These are phyloP conservation scores for Andinoacara biseriatus DNA, from an alignment of 2,113 vertebrate genomes.

Conservation along the genomic window DNA sequence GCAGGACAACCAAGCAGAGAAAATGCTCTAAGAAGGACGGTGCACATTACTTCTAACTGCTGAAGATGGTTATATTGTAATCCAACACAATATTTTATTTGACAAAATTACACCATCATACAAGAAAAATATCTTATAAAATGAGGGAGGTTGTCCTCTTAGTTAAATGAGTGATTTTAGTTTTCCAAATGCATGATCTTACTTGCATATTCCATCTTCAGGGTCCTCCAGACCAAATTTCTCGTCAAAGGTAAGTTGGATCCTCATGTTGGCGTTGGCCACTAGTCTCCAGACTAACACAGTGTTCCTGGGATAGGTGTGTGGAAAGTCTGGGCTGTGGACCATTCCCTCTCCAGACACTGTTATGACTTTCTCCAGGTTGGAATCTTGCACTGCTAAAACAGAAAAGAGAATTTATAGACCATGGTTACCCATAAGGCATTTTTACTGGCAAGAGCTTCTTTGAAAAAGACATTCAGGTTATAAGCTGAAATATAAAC, in stretches of 20 bases:
- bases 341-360: slow-evolving; percentile 91
- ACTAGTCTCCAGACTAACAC: slow-evolving; percentile 91
- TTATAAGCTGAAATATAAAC: background rate
- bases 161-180: background rate
- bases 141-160: background rate
- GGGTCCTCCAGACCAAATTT: slow-evolving; percentile 96
- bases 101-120: too few relatives aligned
- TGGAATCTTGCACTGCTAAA: slow-evolving; percentile 92
- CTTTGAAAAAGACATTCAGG: background rate
- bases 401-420: slow-evolving; percentile 40
- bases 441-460: background rate
- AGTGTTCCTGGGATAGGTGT: slow-evolving; percentile 90
- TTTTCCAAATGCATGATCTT: slow-evolving; percentile 65
- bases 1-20: background rate
- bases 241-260: slow-evolving; percentile 94
- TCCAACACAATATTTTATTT: fast-evolving
- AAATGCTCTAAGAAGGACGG: background rate
- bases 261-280: slow-evolving; percentile 86
- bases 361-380: slow-evolving; percentile 92
- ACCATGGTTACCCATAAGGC: background rate
- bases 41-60: background rate
- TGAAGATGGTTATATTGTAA: background rate
- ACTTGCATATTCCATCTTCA: slow-evolving; percentile 98
- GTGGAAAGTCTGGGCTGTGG: slow-evolving; percentile 95
- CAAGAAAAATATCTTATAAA: fast-evolving